Percentiles rank a stretch among this genome's conserved stretches.
phyloP scores from a whole-genome alignment of 2,888 invertebrate genomes.

The Habrosyne pyritoides region DNA sequence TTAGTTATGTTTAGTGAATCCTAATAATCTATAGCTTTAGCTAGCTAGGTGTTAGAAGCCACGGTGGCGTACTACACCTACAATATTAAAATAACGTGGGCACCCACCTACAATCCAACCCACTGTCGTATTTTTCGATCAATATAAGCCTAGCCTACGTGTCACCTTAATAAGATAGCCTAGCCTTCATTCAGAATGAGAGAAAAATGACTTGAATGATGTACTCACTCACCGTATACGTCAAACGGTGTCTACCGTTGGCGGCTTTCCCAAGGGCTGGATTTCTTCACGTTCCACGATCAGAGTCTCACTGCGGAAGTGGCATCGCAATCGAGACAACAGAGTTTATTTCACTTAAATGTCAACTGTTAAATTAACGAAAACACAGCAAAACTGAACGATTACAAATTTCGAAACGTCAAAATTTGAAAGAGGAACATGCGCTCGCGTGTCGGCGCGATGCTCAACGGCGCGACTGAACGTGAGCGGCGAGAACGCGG shows the following conservation, averaged over 20 bases:
- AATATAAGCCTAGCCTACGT: conserved; percentile 67
- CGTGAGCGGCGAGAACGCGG: conserved; percentile 64
- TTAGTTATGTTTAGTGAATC: not conserved
- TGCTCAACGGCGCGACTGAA: conserved; percentile 75
- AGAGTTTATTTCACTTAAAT: conserved; percentile 35
- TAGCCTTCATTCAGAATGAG: conserved; percentile 50
- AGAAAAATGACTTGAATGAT: conserved; percentile 46
- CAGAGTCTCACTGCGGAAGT: conserved; percentile 42
- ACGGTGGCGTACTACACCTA: conserved; percentile 69
- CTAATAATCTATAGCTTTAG: conserved; percentile 43
- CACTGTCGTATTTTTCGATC: conserved; percentile 69
- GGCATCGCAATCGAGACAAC: conserved; percentile 41
- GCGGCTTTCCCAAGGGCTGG: conserved; percentile 62
- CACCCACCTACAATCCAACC: conserved; percentile 74
- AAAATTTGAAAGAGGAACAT: conserved; percentile 54
- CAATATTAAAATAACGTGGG: conserved; percentile 73
- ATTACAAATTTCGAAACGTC: conserved; percentile 69
- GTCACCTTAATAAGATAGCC: conserved; percentile 60
- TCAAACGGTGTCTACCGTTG: conserved; percentile 55
- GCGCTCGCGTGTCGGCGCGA: conserved; percentile 74
- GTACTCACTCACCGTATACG: conserved; percentile 72
- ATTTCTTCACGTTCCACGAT: conserved; percentile 42
- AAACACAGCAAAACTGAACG: conserved; percentile 56
- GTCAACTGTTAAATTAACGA: conserved; percentile 47
- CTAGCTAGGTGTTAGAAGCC: conserved; percentile 58